These are phyloP conservation scores for Bovichtus diacanthus DNA, from an alignment of 2,797 vertebrate species.

Conservation along the genomic window DNA sequence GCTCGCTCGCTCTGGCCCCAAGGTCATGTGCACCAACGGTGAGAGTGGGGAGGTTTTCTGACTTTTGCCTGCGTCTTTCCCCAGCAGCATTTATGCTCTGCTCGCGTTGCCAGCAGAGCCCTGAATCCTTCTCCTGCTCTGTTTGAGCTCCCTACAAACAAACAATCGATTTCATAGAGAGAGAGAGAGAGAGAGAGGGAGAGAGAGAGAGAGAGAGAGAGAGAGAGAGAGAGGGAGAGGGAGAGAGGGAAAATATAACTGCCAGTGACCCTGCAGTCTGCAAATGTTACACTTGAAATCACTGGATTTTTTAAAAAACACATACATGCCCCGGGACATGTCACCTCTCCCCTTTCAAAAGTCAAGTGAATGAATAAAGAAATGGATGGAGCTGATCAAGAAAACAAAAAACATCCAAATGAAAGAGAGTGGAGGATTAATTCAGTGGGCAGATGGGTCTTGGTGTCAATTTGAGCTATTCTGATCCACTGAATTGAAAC, in stretches of 20 bases:
- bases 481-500: slow-evolving; percentile 84
- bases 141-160: slow-evolving; percentile 87
- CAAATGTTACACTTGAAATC: slow-evolving; percentile 87
- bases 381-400: slow-evolving; percentile 85
- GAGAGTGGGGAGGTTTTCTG: slow-evolving; percentile 69
- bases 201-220: slow-evolving; percentile 61
- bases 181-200: slow-evolving; percentile 59
- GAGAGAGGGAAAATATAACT: slow-evolving; percentile 77
- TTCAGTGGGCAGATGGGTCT: slow-evolving; percentile 86
- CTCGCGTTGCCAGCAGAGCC: slow-evolving; percentile 73
- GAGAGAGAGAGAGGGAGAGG: slow-evolving; percentile 49
- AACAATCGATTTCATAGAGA: slow-evolving; percentile 85
- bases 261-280: slow-evolving; percentile 86
- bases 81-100: slow-evolving; percentile 83
- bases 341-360: slow-evolving; percentile 86
- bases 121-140: slow-evolving; percentile 68
- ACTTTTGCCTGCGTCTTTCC: slow-evolving; percentile 79
- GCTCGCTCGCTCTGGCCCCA: slow-evolving; percentile 64
- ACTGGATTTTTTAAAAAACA: slow-evolving; percentile 72
- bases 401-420: slow-evolving; percentile 82
- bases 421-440: slow-evolving; percentile 84
- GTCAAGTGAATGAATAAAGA: slow-evolving; percentile 87
- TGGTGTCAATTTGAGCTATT: slow-evolving; percentile 87
- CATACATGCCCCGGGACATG: slow-evolving; percentile 81
- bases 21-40: slow-evolving; percentile 74